Percentiles rank a stretch among this genome's conserved stretches.
phyloP scores from a whole-genome alignment of 2,888 invertebrate species.

The Toxonevra muliebris region DNA sequence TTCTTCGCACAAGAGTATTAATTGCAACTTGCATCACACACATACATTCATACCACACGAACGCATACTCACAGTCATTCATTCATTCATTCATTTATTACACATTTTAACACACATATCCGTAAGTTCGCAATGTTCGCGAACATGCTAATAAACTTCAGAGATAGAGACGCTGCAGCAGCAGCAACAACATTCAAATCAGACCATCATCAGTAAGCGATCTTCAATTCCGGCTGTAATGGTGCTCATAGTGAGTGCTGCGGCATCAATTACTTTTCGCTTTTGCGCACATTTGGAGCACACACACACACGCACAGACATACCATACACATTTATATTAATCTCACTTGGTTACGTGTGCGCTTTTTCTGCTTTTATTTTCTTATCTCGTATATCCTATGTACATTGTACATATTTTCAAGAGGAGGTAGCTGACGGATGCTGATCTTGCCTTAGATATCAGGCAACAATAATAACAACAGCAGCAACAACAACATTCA shows the following conservation, averaged over 20 bases:
- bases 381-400: no score
- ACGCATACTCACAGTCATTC: background rate
- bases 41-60: background rate
- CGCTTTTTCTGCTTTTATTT: background rate
- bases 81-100: background rate
- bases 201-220: no score
- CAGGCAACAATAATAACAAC: no score
- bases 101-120: conserved; percentile 8
- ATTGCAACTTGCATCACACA: conserved; percentile 23
- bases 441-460: no score
- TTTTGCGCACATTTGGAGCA: conserved; percentile 57
- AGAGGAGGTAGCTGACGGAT: no score
- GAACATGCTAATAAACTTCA: background rate
- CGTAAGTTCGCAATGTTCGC: background rate
- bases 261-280: conserved; percentile 56
- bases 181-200: background rate
- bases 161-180: background rate
- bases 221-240: background rate
- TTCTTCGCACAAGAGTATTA: conserved; percentile 31
- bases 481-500: no score
- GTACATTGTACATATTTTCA: no score
- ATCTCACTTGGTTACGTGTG: conserved; percentile 49
- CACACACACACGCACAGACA: conserved; percentile 15
- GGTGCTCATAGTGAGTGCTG: conserved; percentile 20
- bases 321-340: conserved; percentile 50